Base-by-base conservation (phyloP, 2,797 vertebrate species). In the Lagodon rhomboides region DNA sequence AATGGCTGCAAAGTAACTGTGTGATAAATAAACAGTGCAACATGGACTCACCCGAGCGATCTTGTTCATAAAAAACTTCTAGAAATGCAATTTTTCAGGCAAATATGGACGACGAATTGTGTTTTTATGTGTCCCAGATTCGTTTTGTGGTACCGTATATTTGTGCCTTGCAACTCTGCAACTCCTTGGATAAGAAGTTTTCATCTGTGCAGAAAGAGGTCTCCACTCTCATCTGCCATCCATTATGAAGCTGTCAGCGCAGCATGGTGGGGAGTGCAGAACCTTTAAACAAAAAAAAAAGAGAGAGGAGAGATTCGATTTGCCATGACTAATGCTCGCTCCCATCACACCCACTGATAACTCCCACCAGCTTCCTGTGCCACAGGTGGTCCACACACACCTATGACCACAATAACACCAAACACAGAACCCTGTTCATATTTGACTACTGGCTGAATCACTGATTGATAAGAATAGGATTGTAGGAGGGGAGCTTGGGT, bases 181-280 rank as follows among this genome's bases (percentile, higher is more conserved):
- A 47, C 63, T 85, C 68, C 51, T 51, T 25, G 30, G 18, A 68
- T 27, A 41, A 58, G 20, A 77, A 73, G 76, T 77, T 83, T 83
- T 71, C 53, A 64, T 66, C 55, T 47, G 23, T 30, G 55, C 34
- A 68, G 47, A 79, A 73, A 66, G 69, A 25, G 63, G 69, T 61
- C 58, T 68, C 43, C 22, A 9, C 30, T 75, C 18, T 43, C 20
- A 65, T 69, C 75, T 63, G n/a, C 66, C 47, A 75, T 83, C 69
- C 58, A 83, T 86, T 82, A 77, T 77, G 41, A 68, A 77, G 49
- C 55, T 77, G 74, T 65, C 62, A 68, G 58, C 51, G 75, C 53
- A 50, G 60, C 34, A 20, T 59, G 41, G 68, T 65, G 82, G 58
- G 46, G 58, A 58, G 66, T 47, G 51, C 59, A 77, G 61, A 3